Evolutionary conservation across 2,113 vertebrate species (phyloP), one percentile per base, ranked within the genome.

Genomic region (Barnardius zonarius): DNA sequence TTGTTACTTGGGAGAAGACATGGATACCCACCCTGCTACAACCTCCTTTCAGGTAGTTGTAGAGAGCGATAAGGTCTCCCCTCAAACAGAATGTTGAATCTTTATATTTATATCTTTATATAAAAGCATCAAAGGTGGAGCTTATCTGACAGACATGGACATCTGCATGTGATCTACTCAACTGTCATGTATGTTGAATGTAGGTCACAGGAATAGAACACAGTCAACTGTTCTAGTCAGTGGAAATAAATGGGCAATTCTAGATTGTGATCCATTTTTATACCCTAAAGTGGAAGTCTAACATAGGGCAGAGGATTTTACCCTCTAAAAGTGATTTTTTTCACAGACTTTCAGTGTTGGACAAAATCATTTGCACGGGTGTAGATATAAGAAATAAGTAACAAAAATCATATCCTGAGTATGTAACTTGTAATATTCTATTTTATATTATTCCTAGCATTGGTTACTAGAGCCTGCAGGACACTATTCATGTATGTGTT

Each of bases 301-400:
- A 83, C 14, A 52, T 0, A 85, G 14, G 49, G 24, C 66, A 72
- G 35, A 81, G 31, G 28, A 67, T 59, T 87, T 89, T 66, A 31
- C 31, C 16, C 25, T 70, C 49, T 81, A 33, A 48, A 92, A 48
- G 16, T 33, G 8, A 3, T 75, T 84, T 87, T 30, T 83, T 85
- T 69, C 48, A 43, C 0, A 0, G 61, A 28, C 25, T 78, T 78
- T 18, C 43, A 51, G 0, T 59, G 46, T 66, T 54, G 55, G 2
- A 0, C 46, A 78, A 83, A 91, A 84, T 62, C 41, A 75, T 17
- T 83, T 88, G 27, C 14, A 33, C 28, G 17, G 20, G 31, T 79
- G 27, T 43, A 68, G 64, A 30, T 46, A 78, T 63, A 77, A 49
- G 77, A 68, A 30, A 39, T 73, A 72, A 79, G 30, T 46, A 62